Percentiles rank a stretch among this genome's conserved stretches.
phyloP scores from a whole-genome alignment of 2,113 vertebrate genomes.

The Eleginops maclovinus region DNA sequence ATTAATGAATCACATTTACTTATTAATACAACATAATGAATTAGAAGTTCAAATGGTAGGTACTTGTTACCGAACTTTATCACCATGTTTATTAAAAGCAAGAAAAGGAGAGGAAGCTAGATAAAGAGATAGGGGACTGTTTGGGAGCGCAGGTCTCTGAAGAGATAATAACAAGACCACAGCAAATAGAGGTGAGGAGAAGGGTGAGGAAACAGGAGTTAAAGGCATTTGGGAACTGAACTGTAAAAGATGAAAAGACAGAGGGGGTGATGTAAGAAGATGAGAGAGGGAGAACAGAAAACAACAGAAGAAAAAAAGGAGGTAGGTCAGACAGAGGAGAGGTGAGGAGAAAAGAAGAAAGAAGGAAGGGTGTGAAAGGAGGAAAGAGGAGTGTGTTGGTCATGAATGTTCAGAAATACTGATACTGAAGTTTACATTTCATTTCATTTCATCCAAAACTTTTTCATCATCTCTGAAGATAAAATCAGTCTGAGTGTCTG shows the following conservation, averaged over 20 bases:
- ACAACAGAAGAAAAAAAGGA: background rate
- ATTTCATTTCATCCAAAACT: constrained; percentile 16
- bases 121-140: background rate
- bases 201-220: constrained; percentile 3
- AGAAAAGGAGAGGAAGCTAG: background rate
- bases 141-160: background rate
- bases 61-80: too few species aligned
- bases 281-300: background rate
- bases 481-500: background rate
- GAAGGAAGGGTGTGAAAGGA: background rate
- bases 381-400: background rate
- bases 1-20: too few species aligned
- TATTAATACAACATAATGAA: too few species aligned
- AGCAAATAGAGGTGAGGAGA: constrained; percentile 28
- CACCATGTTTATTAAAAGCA: too few species aligned
- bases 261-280: constrained; percentile 38
- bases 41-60: too few species aligned
- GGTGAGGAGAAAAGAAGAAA: background rate
- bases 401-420: constrained; percentile 3
- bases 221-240: constrained; percentile 19
- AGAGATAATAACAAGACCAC: constrained; percentile 41
- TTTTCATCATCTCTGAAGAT: constrained; percentile 40
- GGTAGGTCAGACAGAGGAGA: background rate
- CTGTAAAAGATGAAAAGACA: constrained; percentile 4
- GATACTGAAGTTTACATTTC: constrained; percentile 1